Conservation (phyloP, 2,113 vertebrate species). For the Menura novaehollandiae region DNA sequence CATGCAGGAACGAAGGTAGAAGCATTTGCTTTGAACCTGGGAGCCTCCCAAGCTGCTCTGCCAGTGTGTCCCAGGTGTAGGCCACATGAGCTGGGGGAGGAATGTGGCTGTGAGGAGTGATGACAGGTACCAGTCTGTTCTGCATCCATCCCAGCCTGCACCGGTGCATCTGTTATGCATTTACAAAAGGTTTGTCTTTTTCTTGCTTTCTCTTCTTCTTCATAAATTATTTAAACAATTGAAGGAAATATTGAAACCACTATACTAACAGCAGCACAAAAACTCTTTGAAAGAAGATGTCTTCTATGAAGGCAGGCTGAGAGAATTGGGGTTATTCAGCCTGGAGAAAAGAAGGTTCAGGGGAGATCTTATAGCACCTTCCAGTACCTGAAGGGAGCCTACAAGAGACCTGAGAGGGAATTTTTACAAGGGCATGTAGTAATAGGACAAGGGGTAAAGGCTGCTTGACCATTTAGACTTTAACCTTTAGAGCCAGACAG, state of each 20-base stretch:
- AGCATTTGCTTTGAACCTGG: constrained; percentile 34
- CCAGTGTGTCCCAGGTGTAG: constrained; percentile 25
- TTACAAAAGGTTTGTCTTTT: not conserved
- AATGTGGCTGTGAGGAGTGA: constrained; percentile 12
- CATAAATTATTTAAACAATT: not conserved
- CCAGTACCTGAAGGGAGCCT: not conserved
- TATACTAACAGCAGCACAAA: not conserved
- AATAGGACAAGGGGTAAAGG: not conserved
- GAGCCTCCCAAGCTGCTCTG: not conserved
- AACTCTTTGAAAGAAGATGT: not conserved
- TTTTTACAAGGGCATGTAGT: not conserved
- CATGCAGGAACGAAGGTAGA: constrained; percentile 9
- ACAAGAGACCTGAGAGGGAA: not conserved
- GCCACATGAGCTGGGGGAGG: not conserved
- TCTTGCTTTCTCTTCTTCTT: not conserved
- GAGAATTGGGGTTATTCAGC: not conserved
- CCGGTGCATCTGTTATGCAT: not conserved
- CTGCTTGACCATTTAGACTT: not conserved
- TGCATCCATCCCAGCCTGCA: not conserved
- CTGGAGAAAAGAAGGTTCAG: not conserved
- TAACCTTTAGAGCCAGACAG: not conserved
- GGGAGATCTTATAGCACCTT: not conserved
- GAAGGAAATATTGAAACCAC: not conserved
- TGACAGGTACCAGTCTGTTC: constrained; percentile 33
- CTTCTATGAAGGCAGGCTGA: not conserved